Conservation (phyloP, 2,797 vertebrate genomes). For the Aselliscus stoliczkanus region DNA sequence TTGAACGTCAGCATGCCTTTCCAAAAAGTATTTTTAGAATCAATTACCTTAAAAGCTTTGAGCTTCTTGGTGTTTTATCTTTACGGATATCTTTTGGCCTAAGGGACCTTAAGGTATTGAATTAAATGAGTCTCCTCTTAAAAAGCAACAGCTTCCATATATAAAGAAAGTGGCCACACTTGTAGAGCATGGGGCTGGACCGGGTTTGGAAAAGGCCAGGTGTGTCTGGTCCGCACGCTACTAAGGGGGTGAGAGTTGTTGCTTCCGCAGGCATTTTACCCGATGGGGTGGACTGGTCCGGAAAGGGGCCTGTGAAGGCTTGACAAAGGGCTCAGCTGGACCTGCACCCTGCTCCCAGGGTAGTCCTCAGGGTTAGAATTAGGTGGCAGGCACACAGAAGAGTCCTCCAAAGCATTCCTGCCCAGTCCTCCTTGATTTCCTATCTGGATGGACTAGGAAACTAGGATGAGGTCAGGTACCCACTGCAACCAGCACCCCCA, state of each 20-base stretch:
- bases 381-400: fast-evolving
- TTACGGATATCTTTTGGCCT: constrained; percentile 36
- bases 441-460: neutral
- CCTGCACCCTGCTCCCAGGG: neutral
- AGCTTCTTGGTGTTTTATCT: constrained; percentile 58
- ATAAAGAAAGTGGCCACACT: neutral
- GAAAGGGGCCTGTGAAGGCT: neutral
- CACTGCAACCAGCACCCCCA: fast-evolving
- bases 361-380: neutral
- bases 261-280: neutral
- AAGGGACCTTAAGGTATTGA: constrained; percentile 17
- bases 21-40: constrained; percentile 69
- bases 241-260: too few relatives aligned
- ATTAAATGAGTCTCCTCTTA: constrained; percentile 40
- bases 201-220: neutral
- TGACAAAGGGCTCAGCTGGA: neutral
- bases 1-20: constrained; percentile 22
- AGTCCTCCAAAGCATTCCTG: fast-evolving
- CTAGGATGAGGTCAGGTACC: neutral
- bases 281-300: neutral
- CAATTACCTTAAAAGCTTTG: constrained; percentile 63
- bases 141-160: neutral
- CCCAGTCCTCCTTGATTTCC: neutral
- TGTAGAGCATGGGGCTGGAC: fast-evolving
- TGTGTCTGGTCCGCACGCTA: fast-evolving